Conservation (phyloP, 2,797 vertebrate genomes). For the Echeneis naucrates region DNA sequence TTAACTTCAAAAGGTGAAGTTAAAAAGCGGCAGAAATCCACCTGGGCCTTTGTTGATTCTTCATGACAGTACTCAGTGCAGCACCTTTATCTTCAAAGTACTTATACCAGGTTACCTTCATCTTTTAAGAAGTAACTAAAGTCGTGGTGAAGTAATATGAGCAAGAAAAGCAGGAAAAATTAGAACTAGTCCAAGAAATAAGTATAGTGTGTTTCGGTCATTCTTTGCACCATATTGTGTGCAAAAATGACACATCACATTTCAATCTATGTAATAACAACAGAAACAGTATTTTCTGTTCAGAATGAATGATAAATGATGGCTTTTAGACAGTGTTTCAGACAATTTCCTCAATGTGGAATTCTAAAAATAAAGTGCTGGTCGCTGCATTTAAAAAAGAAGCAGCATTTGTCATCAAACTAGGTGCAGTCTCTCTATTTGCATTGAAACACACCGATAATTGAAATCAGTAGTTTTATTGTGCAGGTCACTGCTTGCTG, state of each 20-base stretch:
- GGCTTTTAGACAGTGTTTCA: not conserved
- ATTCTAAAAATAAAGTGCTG: not conserved
- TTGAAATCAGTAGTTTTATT: conserved; percentile 39
- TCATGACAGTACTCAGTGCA: conserved; percentile 58
- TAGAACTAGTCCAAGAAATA: not conserved
- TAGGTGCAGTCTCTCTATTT: conserved; percentile 4
- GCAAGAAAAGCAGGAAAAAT: conserved; percentile 5
- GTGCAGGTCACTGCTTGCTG: conserved; percentile 36
- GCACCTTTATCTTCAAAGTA: conserved; percentile 70
- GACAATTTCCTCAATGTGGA: not conserved
- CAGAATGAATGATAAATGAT: not conserved
- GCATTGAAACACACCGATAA: conserved; percentile 12
- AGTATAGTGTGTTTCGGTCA: too few species aligned
- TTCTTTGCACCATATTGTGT: too few species aligned
- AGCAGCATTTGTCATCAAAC: not conserved
- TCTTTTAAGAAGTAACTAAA: conserved; percentile 48
- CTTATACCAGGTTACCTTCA: conserved; percentile 32
- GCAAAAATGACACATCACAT: too few species aligned
- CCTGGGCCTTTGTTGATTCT: conserved; percentile 74
- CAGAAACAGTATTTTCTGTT: not conserved
- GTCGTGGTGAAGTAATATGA: conserved; percentile 16
- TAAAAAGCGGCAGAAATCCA: conserved; percentile 65
- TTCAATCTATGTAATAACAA: not conserved
- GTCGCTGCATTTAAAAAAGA: not conserved
- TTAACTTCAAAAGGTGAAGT: conserved; percentile 59